phyloP scores from a whole-genome alignment of 2,113 vertebrate genomes.

The Caranx melampygus region DNA sequence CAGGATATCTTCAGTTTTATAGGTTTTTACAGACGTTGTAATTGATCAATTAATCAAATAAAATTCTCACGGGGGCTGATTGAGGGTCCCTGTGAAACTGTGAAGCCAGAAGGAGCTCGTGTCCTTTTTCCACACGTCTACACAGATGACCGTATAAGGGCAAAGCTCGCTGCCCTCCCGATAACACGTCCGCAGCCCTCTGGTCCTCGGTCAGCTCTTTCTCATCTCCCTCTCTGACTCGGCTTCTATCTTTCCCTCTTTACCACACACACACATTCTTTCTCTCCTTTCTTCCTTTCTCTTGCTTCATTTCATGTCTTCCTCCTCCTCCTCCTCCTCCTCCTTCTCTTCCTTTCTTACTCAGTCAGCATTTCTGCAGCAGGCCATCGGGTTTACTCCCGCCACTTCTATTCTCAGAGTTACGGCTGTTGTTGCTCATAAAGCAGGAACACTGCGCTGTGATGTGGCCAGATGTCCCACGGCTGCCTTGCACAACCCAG shows the following conservation, averaged over 20 bases:
- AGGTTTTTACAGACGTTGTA: not conserved
- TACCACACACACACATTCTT: slow-evolving; percentile 25
- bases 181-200: slow-evolving; percentile 38
- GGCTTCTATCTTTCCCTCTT: slow-evolving; percentile 21
- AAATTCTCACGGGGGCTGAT: not conserved
- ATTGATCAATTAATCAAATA: not conserved
- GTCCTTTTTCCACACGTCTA: slow-evolving; percentile 9
- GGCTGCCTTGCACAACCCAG: slow-evolving; percentile 65
- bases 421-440: slow-evolving; percentile 73
- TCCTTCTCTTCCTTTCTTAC: slow-evolving; percentile 16
- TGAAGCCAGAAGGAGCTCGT: slow-evolving; percentile 23
- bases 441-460: slow-evolving; percentile 62
- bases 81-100: slow-evolving; percentile 9
- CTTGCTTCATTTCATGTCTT: slow-evolving; percentile 24
- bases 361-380: slow-evolving; percentile 61
- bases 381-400: slow-evolving; percentile 48
- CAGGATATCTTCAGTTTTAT: not conserved
- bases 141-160: slow-evolving; percentile 58
- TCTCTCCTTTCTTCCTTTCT: slow-evolving; percentile 1
- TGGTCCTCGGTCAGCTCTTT: slow-evolving; percentile 48
- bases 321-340: slow-evolving; percentile 17
- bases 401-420: slow-evolving; percentile 68
- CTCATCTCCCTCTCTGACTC: slow-evolving; percentile 25
- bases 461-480: slow-evolving; percentile 74
- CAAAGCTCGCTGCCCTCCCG: slow-evolving; percentile 28